Evolutionary conservation across 2,797 vertebrate species (phyloP), one percentile per base, ranked within the genome.

Genomic region (Pogonophryne albipinna): DNA sequence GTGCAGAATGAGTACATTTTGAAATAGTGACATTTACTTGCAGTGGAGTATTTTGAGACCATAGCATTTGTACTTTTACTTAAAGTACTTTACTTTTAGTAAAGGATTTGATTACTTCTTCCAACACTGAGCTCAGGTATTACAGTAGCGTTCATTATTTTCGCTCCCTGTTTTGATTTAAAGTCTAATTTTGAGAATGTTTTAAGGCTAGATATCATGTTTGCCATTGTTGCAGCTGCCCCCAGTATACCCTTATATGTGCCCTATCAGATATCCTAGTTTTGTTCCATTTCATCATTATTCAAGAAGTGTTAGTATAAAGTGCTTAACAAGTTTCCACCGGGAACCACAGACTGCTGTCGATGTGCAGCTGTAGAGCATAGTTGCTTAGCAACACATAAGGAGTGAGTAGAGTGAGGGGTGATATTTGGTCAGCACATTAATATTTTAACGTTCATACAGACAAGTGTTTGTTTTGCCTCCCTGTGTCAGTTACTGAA

Each of bases 381-480:
- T 47, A 64, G 85, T 91, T 87, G 82, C 88, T 84, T 74, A 82
- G 86, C 76, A 88, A 87, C 86, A 41, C 52, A 7, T 23, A 50
- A 52, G 61, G 56, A 75, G 46, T 13, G 52, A 76, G 62, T 20
- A 57, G n/a, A 23, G 23, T 34, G 56, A 46, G 13, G 14, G 52
- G 41, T 52, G 72, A 62, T 71, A n/a, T 80, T 53, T 66, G 63
- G 71, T 71, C 65, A 67, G 20, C 9, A 19, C 49, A 66, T 83
- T 74, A 57, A 75, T 70, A 68, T 80, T 76, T 82, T 34, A 77
- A 59, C 67, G 7, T 66, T 78, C 74, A 58, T 45, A 45, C 42
- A 50, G 66, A 78, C 44, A 72, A 13, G 19, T 64, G 51, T 49
- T 52, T 38, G 71, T 52, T 74, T 72, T 62, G 38, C 15, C 45